Percentiles rank a stretch among this genome's conserved stretches.
Conservation (phyloP, 2,888 invertebrate species). For the Cantharis rufa region DNA sequence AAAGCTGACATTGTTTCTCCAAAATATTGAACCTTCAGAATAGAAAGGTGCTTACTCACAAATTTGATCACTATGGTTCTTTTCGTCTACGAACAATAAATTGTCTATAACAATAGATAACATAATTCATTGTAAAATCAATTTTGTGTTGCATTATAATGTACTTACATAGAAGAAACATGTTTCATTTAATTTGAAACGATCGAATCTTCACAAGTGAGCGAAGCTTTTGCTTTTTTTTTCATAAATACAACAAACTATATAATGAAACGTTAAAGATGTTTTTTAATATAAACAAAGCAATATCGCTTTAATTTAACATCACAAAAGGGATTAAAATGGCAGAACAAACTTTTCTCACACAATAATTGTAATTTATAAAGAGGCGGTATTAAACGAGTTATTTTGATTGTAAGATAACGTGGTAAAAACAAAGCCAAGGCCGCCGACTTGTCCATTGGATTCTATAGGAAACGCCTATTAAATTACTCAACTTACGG, state of each 20-base stretch:
- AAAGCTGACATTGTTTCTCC: neutral
- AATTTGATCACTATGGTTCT: neutral
- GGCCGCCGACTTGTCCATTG: conserved; percentile 18
- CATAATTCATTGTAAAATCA: neutral
- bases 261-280: neutral
- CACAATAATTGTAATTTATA: conserved; percentile 10
- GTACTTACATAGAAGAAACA: neutral
- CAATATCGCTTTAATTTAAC: neutral
- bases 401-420: conserved; percentile 21
- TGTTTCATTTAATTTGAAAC: neutral
- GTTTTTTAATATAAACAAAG: neutral
- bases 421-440: conserved; percentile 24
- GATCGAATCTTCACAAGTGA: neutral
- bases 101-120: neutral
- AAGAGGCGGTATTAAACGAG: conserved; percentile 15
- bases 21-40: neutral
- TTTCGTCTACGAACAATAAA: neutral
- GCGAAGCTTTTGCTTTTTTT: neutral
- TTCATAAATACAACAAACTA: neutral
- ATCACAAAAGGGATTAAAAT: neutral
- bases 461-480: conserved; percentile 23
- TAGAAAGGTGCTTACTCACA: neutral
- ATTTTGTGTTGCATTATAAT: neutral
- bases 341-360: neutral
- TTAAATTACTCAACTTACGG: conserved; percentile 20